Evolutionary conservation across 2,797 vertebrate genomes (phyloP), one percentile per base, ranked within the genome.

Genomic region (Leptoclinus maculatus): DNA sequence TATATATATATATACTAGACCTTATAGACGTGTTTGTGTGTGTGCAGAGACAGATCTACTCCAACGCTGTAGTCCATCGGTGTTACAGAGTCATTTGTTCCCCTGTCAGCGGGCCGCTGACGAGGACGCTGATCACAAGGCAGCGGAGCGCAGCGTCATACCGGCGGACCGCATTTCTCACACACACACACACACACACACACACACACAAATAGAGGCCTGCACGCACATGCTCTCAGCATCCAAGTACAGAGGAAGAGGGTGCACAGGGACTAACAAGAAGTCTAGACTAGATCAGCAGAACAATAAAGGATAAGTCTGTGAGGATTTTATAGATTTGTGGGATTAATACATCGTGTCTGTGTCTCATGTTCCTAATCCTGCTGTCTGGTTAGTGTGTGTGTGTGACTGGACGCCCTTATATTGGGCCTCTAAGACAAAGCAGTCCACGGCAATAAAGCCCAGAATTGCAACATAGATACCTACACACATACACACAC

Each of bases 31-130:
- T 23, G 36, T 59, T n/a, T 74, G 64, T 66, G 32, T 66, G 79
- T 63, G 36, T 43, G 27, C 56, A 79, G 19, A 75, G 63, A 68
- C 59, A 79, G 76, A 75, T 84, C 70, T 60, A 82, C 78, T 36
- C 64, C 68, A 81, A 77, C 84, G 51, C 74, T 72, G 57, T 32
- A 45, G 69, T 66, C 66, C 41, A 49, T 56, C 76, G 76, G 77
- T 69, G 79, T 76, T 69, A 49, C 49, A 14, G 76, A 87, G 80
- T 82, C 70, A 87, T 87, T 83, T 81, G 83, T 82, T 76, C 73
- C 65, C 32, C 76, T 84, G 80, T 86, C 74, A 78, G 70, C 3
- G 23, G 23, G 38, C 17, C 43, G 19, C 72, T 71, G 72, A 12
- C 73, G 75, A 80, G 69, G 76, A 74, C 11, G 63, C 53, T 78